phyloP scores from a whole-genome alignment of 2,797 vertebrate genomes.

The Pseudomugil gertrudae region DNA sequence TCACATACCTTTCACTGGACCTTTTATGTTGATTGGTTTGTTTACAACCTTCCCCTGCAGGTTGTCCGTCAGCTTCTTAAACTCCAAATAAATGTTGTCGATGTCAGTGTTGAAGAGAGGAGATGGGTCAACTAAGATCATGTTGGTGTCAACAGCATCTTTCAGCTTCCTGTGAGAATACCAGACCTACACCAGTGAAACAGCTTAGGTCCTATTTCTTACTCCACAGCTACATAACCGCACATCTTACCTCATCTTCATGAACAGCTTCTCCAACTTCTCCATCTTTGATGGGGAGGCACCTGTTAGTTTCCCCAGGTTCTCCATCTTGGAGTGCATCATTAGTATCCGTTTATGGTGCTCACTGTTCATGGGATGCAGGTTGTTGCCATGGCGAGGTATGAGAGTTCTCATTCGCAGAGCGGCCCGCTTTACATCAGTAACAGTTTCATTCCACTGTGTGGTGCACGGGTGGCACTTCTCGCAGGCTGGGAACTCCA shows the following conservation, averaged over 20 bases:
- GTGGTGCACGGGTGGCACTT: conserved; percentile 85
- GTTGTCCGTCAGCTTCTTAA: conserved; percentile 73
- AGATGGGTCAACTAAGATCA: conserved; percentile 69
- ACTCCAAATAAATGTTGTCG: conserved; percentile 76
- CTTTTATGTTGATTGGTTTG: conserved; percentile 11
- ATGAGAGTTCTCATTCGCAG: conserved; percentile 61
- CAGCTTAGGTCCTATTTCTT: background rate
- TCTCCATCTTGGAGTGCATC: conserved; percentile 73
- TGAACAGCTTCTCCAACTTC: conserved; percentile 74
- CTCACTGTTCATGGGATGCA: conserved; percentile 43
- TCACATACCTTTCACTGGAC: conserved; percentile 67
- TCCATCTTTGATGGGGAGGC: conserved; percentile 62
- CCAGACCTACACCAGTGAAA: background rate
- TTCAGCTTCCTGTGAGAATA: conserved; percentile 77
- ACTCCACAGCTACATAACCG: background rate
- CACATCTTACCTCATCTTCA: conserved; percentile 38
- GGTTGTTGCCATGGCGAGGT: conserved; percentile 20
- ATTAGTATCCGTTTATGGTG: conserved; percentile 71
- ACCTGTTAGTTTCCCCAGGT: conserved; percentile 75
- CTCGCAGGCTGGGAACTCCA: conserved; percentile 83
- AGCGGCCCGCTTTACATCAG: conserved; percentile 67
- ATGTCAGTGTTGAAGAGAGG: conserved; percentile 79
- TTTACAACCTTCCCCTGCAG: conserved; percentile 70
- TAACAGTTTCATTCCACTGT: conserved; percentile 78
- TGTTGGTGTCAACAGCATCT: conserved; percentile 73